Base-by-base conservation (phyloP, 1,140 invertebrate species). In the Drosophila navojoa region DNA sequence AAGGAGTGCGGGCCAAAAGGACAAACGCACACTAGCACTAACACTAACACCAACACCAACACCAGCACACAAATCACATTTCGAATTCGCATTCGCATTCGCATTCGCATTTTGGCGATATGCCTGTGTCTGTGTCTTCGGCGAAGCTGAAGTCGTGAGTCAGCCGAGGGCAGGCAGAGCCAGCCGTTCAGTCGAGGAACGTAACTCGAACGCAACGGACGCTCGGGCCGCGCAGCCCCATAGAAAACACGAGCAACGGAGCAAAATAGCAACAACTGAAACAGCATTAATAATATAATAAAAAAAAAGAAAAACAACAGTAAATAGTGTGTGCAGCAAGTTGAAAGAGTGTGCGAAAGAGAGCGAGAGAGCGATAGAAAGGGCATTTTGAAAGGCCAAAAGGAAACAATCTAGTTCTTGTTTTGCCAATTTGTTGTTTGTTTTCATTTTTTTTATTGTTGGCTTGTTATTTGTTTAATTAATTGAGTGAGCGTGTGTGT, bases 201-300 rank as follows among this genome's bases (percentile, higher is more conserved):
- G 81, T 69, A 85, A 85, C 76, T 84, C 81, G 66, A 80, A 84
- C 73, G 64, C 50, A 80, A 71, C 81, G 81, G 69, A 77, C 77
- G 75, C 16, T 61, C 67, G 53, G 66, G 52, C 50, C 62, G 61
- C 62, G 77, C 45, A 63, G 45, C 38, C 53, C 61, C 13, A 35
- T 19, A 40, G 35, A 50, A 59, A 47, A 52, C 59, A 66, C n/a
- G 22, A 61, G 29, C 42, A 40, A 38, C 52, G 15, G 15, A 59
- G 11, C 19, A 58, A 50, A 58, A 40, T 10, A 67, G 22, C 54
- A 58, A 67, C 53, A 54, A 61, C 25, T 59, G 22, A 60, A 27
- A 53, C 38, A 69, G 38, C 45, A 62, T 49, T 54, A 54, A 29
- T 54, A 70, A 45, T 15, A 44, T 15, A 44, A 55, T 10, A 47